Evolutionary conservation across 2,113 vertebrate genomes (phyloP).

Genomic region (Sciurus niger): DNA sequence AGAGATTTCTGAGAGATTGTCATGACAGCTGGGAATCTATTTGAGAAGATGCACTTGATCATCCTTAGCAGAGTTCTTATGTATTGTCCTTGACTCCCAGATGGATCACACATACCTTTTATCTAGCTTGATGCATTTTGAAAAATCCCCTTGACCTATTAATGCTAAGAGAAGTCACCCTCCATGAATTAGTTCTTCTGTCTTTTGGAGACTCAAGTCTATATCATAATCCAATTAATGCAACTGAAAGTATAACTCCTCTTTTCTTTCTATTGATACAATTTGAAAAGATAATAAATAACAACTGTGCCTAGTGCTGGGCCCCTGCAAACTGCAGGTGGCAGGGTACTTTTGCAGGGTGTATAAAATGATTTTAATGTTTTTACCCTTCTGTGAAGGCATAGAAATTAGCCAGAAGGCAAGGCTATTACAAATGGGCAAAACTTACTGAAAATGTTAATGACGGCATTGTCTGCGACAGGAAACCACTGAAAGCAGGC

Average conservation of each 20-base stretch:
- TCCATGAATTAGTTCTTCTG: neutral
- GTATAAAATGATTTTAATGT: neutral
- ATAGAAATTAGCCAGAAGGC: neutral
- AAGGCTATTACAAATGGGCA: neutral
- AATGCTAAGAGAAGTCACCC: neutral
- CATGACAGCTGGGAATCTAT: neutral
- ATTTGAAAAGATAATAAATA: neutral
- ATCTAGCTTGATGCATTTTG: neutral
- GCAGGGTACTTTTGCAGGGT: neutral
- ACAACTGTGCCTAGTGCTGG: neutral
- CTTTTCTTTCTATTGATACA: slow-evolving; percentile 27
- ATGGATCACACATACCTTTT: neutral
- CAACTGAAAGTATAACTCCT: neutral
- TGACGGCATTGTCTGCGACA: neutral
- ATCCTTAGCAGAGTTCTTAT: neutral
- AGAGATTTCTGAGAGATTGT: neutral
- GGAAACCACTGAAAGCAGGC: neutral
- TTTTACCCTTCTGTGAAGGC: neutral
- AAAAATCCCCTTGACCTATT: neutral
- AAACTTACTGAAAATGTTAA: neutral
- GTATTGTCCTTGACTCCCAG: neutral
- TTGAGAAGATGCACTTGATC: neutral
- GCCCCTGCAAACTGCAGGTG: neutral
- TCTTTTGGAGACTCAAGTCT: neutral
- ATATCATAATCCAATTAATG: slow-evolving; percentile 29